A percentile compares a stretch with the other conserved stretches of the same genome.
These are phyloP conservation scores for Danio choprae DNA, from an alignment of 2,797 vertebrate species.

Conservation along the genomic window DNA sequence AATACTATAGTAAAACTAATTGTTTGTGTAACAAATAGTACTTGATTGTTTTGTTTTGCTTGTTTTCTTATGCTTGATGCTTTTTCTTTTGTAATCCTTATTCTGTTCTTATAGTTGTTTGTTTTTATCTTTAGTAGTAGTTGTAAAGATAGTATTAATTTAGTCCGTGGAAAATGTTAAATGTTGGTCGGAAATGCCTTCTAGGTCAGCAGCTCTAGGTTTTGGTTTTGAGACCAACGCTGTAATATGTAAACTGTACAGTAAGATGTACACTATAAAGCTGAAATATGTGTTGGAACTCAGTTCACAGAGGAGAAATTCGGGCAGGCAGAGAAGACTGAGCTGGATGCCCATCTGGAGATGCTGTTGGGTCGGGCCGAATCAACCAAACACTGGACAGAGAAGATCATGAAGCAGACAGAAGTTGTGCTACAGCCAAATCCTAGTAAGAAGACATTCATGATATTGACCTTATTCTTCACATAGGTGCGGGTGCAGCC, in stretches of 20 bases:
- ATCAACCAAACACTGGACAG: conserved; percentile 91
- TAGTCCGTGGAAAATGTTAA: not conserved
- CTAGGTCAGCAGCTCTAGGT: not conserved
- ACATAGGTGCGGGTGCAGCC: no score
- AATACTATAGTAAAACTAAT: no score
- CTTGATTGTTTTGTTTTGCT: no score
- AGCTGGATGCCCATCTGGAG: conserved; percentile 89
- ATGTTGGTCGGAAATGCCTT: not conserved
- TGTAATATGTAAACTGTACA: not conserved
- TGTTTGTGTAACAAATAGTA: no score
- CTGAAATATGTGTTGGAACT: not conserved
- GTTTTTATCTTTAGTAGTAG: no score
- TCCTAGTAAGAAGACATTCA: conserved; percentile 81
- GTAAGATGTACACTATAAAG: not conserved
- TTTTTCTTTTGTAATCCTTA: no score
- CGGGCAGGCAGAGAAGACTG: conserved; percentile 91
- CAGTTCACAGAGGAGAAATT: conserved; percentile 94
- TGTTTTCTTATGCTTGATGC: no score
- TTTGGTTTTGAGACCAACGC: conserved; percentile 2
- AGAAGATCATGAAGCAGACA: conserved; percentile 92
- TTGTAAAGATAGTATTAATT: not conserved
- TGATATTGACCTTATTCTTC: not conserved
- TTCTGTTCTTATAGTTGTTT: no score
- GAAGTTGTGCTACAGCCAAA: conserved; percentile 94
- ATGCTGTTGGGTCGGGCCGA: conserved; percentile 88